Base-by-base conservation (phyloP, 1,140 invertebrate genomes). In the Drosophila arawakana region DNA sequence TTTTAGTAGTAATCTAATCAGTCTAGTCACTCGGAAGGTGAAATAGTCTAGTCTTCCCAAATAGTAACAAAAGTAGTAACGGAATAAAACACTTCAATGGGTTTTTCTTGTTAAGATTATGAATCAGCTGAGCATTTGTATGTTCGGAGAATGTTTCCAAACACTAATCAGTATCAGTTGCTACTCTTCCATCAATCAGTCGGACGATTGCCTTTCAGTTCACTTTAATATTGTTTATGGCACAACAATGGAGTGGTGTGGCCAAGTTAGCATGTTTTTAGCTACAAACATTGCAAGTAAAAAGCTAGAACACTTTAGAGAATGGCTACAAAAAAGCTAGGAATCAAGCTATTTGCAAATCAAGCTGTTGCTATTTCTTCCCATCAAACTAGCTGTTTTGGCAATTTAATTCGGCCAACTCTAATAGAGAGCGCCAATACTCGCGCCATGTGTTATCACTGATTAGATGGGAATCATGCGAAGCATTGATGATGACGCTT, bases 371-470 rank as follows among this genome's bases (percentile, higher is more conserved):
- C n/a, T n/a, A n/a, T 25, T 25, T 30, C 3, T 6, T 30, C 25
- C 3, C 3, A 30, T 30, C 4, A 30, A 30, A 30, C 25, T 5
- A 30, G 25, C 25, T 5, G 2, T 30, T 30, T 30, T 30, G 25
- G 25, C 6, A 5, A 30, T 30, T 30, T 5, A 5, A 30, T 30
- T 30, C 25, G 25, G 25, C 25, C 25, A 30, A 30, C 25, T 30
- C 25, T 30, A 1, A 43, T 13, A 43, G 6, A 13, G 35, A 37
- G 50, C 35, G 50, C 3, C 35, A 57, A 11, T 54, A 52, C 52
- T 73, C 63, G 65, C 39, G 44, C 71, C 71, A 69, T 68, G 65
- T 30, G 65, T 73, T 73, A 69, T 73, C 65, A 59, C 43, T 46
- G 41, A 43, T 73, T 73, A 52, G 25, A 30, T 30, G 49, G 65